Percentiles rank a stretch among this genome's conserved stretches.
Conservation (phyloP, 2,113 vertebrate species). For the Scytalopus superciliaris region DNA sequence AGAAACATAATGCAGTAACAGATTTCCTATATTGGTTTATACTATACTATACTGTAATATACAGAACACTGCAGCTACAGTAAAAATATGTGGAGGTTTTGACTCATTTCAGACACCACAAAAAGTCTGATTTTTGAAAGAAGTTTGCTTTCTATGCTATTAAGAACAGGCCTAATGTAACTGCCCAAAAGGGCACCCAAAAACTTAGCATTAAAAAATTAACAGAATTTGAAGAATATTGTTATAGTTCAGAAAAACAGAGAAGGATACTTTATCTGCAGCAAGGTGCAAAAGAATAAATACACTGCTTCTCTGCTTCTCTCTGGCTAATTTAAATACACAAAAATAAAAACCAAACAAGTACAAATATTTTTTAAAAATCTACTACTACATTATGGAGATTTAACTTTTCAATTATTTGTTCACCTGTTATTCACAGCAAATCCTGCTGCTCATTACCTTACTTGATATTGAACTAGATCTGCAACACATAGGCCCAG, state of each 20-base stretch:
- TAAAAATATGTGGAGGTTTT: not conserved
- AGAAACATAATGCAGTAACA: not conserved
- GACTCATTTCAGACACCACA: not conserved
- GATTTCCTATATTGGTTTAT: not conserved
- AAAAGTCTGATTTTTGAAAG: not conserved
- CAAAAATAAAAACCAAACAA: not conserved
- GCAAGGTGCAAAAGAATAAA: not conserved
- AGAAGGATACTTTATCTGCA: not conserved
- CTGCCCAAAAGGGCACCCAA: not conserved
- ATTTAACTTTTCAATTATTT: not conserved
- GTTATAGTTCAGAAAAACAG: not conserved
- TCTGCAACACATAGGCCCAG: not conserved
- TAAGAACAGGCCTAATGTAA: not conserved
- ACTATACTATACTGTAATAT: not conserved
- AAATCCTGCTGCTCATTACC: not conserved
- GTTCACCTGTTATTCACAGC: not conserved
- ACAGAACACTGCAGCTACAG: not conserved
- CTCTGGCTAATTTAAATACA: not conserved
- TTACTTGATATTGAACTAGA: not conserved
- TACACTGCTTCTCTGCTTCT: not conserved
- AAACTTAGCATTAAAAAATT: not conserved
- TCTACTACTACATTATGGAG: not conserved
- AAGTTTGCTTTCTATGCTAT: not conserved
- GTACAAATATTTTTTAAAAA: not conserved
- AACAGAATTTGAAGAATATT: not conserved